Conservation (phyloP, 2,113 vertebrate genomes). For the Marmota flaviventris region DNA sequence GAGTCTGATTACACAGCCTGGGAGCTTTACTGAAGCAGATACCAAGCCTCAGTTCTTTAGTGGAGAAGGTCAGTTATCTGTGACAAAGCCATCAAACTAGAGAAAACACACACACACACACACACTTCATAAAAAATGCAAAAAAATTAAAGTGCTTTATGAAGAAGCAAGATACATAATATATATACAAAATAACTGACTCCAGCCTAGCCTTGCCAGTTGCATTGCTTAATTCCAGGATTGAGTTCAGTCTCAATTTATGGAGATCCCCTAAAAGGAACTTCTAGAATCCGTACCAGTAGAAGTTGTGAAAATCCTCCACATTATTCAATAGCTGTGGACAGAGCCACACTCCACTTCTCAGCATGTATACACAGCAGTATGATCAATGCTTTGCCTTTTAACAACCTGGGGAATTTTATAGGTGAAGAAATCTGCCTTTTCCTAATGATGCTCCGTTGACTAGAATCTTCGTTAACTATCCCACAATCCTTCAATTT, state of each 20-base stretch:
- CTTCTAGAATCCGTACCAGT: neutral
- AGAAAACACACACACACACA: neutral
- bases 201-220: neutral
- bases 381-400: neutral
- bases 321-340: neutral
- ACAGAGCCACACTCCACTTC: neutral
- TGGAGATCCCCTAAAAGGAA: neutral
- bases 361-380: neutral
- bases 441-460: constrained; percentile 57
- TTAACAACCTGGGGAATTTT: neutral
- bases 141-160: neutral
- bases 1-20: neutral
- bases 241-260: neutral
- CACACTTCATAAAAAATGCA: neutral
- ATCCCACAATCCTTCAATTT: constrained; percentile 76
- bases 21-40: neutral
- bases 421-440: constrained; percentile 8
- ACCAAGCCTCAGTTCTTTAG: neutral
- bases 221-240: neutral
- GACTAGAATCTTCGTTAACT: constrained; percentile 76
- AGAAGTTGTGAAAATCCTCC: neutral
- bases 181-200: neutral
- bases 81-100: neutral
- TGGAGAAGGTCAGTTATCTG: neutral
- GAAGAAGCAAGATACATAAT: neutral